Conservation (phyloP, 2,113 vertebrate species). For the Dunckerocampus dactyliophorus region DNA sequence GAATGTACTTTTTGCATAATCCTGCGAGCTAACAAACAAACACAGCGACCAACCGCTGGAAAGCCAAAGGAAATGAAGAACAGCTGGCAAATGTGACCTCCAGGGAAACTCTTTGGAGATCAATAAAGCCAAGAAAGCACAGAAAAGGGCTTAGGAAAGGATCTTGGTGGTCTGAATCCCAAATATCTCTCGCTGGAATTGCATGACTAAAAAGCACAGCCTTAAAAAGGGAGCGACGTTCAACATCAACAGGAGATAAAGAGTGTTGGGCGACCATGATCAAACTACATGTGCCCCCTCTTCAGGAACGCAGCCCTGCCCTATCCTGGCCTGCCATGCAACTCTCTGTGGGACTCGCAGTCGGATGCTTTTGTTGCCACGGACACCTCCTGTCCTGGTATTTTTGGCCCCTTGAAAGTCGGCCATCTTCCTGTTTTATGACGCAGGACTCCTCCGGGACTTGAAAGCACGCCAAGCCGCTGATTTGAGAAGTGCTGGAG, state of each 20-base stretch:
- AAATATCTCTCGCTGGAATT: background rate
- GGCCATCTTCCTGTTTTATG: conserved; percentile 10
- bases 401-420: conserved; percentile 5
- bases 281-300: conserved; percentile 21
- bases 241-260: background rate
- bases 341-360: conserved; percentile 22
- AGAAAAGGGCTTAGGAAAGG: background rate
- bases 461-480: conserved; percentile 17
- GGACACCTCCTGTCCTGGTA: conserved; percentile 32
- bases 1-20: background rate
- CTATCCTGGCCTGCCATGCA: conserved; percentile 1
- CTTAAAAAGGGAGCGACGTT: background rate
- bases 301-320: conserved; percentile 31
- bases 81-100: background rate
- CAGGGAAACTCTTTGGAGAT: background rate
- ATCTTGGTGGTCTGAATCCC: background rate
- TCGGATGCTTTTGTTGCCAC: conserved; percentile 10
- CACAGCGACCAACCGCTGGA: background rate
- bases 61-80: too few relatives aligned
- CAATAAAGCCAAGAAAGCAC: background rate
- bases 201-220: too few relatives aligned
- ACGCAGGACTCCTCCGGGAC: conserved; percentile 12
- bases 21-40: background rate
- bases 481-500: conserved; percentile 4
- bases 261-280: background rate